Evolutionary conservation across 2,888 invertebrate genomes (phyloP), one percentile per base, ranked within the genome.

Genomic region (Drosophila peninsularis): DNA sequence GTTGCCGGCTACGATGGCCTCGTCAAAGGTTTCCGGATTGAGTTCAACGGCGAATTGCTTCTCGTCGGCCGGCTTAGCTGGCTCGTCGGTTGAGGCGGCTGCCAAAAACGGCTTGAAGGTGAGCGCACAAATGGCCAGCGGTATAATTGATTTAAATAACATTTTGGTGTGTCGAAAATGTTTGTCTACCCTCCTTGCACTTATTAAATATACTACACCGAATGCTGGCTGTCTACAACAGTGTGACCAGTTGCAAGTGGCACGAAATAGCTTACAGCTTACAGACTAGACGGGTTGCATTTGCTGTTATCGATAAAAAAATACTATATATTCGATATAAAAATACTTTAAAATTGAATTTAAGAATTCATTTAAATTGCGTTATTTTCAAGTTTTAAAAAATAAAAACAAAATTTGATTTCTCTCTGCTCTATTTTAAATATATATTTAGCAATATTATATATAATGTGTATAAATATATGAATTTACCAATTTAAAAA

Each of bases 1-100:
- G 80, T 96, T 95, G 89, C 94, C 94, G 89, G 94, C 94, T 75
- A 94, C 93, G 88, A 94, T 93, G 92, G 95, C 94, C 57, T 93
- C 92, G 42, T 94, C 93, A 88, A 96, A 96, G 86, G 94, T 95
- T 64, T 94, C 94, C 27, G 92, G 90, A 6, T 92, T 93, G 72
- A 94, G 93, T 77, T 93, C 93, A 17, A 94, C 78, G 9, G 90
- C 82, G 56, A 90, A 91, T 76, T 90, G 86, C 69, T 88, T 86
- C 17, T 62, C 78, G 14, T 90, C 83, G 24, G 67, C 52, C 27
- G 52, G 69, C 36, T 80, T 76, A 17, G 42, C 49, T 9, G 58
- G 44, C 34, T 80, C 81, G 7, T 71, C 65, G n/a, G 47, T 54
- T 11, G 71, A 60, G 0, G 62, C 63, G 34, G 14, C 11, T 24